Evolutionary conservation across 2,797 vertebrate species (phyloP), one percentile per base, ranked within the genome.

Genomic region (Dipus sagitta): DNA sequence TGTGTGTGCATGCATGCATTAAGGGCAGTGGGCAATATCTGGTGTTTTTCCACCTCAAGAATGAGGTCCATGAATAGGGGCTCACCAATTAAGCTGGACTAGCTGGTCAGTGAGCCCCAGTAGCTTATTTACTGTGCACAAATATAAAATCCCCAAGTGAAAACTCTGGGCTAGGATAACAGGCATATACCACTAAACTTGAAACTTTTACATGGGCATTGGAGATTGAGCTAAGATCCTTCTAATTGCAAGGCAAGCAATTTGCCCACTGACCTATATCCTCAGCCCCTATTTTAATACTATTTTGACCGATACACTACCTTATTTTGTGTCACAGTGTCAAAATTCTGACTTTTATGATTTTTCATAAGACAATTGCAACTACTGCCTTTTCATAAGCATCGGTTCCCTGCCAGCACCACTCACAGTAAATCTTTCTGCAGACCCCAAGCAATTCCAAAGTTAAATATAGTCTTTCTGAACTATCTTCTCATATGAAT

Each of bases 221-320:
- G 54, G 54, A 58, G 13, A 47, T 14, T 58, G 54, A 58, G 17
- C 54, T 58, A 58, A 58, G 12, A 14, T 58, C 17, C 54, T 58
- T 14, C 12, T 3, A 58, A 58, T 17, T 58, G 54, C 17, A 17
- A 47, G 47, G 47, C 47, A 47, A 47, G 47, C 47, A 47, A 47
- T 47, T 47, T 47, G 11, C 9, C 9, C 47, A 47, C 47, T 47
- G 47, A 47, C 47, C 47, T 47, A 47, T 47, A 1, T 47, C 54
- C 17, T 15, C 54, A 58, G 32, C 30, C n/a, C n/a, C 15, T 70
- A 32, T 15, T 30, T 70, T 18, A 32, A 28, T 86, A 71, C 28
- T 81, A 15, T n/a, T 90, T 92, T 92, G 28, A 84, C 83, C 90
- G 18, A n/a, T 60, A 28, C 13, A 75, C 6, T 52, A 60, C 54